Evolutionary conservation across 2,113 vertebrate genomes (phyloP).

Genomic region (Pelusios castaneus): DNA sequence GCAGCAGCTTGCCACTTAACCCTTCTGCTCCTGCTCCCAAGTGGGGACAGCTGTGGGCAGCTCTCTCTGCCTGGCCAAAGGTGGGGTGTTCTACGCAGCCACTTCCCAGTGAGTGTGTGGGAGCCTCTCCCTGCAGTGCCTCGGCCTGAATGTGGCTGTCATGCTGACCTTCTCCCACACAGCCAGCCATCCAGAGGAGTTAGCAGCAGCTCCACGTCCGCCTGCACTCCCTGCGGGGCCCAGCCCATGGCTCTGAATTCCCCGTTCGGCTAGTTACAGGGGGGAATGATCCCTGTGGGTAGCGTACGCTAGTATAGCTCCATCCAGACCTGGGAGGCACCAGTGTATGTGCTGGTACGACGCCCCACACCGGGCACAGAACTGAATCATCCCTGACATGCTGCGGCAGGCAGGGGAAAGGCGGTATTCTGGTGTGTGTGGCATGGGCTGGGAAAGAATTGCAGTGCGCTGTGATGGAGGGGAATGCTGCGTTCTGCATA

Average conservation of each 20-base stretch:
- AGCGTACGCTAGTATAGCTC: accelerated
- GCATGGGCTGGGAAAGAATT: too few species aligned
- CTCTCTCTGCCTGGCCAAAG: accelerated
- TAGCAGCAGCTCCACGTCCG: neutral
- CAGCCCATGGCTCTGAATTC: neutral
- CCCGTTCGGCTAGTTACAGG: neutral
- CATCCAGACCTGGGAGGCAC: neutral
- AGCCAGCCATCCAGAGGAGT: neutral
- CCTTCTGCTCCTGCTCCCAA: neutral
- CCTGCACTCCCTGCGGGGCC: accelerated
- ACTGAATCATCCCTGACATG: neutral
- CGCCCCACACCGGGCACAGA: too few species aligned
- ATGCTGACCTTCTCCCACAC: neutral
- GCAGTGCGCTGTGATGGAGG: too few species aligned
- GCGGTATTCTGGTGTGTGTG: too few species aligned
- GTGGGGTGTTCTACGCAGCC: neutral
- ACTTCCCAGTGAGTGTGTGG: neutral
- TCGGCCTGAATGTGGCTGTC: neutral
- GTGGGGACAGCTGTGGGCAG: neutral
- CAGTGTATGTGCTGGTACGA: too few species aligned
- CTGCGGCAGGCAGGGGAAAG: too few species aligned
- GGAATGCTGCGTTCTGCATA: neutral
- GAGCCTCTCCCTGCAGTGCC: neutral
- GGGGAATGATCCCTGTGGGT: too few species aligned
- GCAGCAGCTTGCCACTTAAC: neutral